Conservation (phyloP, 2,113 vertebrate genomes). For the Fregetta grallaria region DNA sequence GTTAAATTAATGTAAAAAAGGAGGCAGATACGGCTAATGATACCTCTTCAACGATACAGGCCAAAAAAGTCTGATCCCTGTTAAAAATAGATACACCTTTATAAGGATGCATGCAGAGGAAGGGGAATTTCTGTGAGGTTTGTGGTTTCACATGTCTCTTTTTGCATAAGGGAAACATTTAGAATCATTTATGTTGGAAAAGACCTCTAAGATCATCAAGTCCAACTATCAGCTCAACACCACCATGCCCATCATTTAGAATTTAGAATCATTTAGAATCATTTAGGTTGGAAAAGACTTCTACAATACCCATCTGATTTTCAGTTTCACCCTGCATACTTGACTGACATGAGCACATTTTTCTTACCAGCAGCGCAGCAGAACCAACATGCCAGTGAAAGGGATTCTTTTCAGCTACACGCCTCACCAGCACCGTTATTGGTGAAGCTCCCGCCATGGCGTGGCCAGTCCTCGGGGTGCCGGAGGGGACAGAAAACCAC, state of each 20-base stretch:
- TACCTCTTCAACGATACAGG: neutral
- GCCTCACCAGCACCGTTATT: neutral
- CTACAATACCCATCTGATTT: neutral
- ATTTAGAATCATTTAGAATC: too few relatives aligned
- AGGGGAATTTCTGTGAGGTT: neutral
- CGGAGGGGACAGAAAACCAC: neutral
- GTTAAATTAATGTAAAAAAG: neutral
- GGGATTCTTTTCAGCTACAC: constrained; percentile 66
- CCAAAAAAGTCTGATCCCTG: neutral
- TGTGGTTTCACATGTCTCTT: neutral
- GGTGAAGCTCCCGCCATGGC: neutral
- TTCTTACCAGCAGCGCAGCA: neutral
- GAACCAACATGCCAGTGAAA: neutral
- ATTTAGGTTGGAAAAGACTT: too few relatives aligned
- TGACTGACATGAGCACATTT: neutral
- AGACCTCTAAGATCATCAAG: too few relatives aligned
- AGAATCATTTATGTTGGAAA: too few relatives aligned
- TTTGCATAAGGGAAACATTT: neutral
- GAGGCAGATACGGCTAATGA: neutral
- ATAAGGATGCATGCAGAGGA: neutral
- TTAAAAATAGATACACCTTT: neutral
- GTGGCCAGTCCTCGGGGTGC: rapidly evolving
- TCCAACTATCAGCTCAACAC: too few relatives aligned
- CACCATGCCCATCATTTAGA: too few relatives aligned
- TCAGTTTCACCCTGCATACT: neutral